Conservation (phyloP, 2,888 invertebrate species). For the Lasius platythorax region DNA sequence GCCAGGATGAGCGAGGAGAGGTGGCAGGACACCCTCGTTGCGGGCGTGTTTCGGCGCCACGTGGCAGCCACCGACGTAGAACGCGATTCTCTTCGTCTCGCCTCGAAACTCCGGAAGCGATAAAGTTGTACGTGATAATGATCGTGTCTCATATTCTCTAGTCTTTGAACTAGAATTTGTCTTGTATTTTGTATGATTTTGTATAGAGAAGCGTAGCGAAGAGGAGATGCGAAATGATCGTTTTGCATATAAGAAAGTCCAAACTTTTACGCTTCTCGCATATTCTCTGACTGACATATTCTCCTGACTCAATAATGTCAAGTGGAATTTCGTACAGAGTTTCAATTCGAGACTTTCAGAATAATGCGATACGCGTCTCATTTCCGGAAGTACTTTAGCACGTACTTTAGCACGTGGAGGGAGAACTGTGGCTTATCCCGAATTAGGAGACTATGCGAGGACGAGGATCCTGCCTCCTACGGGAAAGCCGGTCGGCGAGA, state of each 20-base stretch:
- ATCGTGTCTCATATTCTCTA: neutral
- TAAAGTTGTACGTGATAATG: slow-evolving; percentile 21
- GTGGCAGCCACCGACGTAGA: neutral
- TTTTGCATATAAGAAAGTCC: neutral
- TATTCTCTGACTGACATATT: neutral
- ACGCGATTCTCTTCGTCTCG: neutral
- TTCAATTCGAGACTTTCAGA: neutral
- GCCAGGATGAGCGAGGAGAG: neutral
- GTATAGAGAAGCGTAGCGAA: neutral
- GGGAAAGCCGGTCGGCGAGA: slow-evolving; percentile 54
- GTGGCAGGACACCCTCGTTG: neutral
- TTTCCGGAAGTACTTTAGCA: slow-evolving; percentile 43
- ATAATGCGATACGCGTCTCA: neutral
- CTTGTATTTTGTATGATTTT: neutral
- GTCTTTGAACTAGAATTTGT: neutral
- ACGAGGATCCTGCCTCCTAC: slow-evolving; percentile 51
- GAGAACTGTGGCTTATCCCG: slow-evolving; percentile 74
- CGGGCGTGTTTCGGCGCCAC: slow-evolving; percentile 16
- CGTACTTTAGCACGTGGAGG: slow-evolving; percentile 64
- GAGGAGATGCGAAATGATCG: neutral
- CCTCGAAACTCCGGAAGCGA: neutral
- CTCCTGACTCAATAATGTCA: neutral
- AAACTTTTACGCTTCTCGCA: neutral
- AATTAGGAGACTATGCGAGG: slow-evolving; percentile 72
- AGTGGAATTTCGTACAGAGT: no score